Base-by-base conservation (phyloP, 2,797 vertebrate species). In the Pagetopsis macropterus region DNA sequence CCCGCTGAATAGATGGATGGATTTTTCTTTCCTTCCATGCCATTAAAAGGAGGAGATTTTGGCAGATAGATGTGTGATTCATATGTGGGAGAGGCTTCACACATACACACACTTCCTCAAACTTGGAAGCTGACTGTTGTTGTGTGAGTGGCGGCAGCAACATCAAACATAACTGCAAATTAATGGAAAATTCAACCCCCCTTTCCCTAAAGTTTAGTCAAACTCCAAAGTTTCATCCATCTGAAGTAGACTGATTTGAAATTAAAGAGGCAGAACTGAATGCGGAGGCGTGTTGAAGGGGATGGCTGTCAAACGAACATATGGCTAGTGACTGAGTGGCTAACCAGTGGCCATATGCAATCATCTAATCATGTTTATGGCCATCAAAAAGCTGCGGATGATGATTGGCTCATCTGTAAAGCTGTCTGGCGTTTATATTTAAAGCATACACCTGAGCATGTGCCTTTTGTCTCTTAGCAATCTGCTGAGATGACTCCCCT, bases 281-380 rank as follows among this genome's bases (percentile, higher is more conserved):
- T 65, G 84, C n/a, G 72, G 78, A 86, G 84, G 78, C 81, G 68
- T 86, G 82, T 84, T 88, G 85, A 79, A 83, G 75, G 76, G 67
- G 62, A 77, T 13, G 64, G 77, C 79, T 92, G 91, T 91, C 91
- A 91, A 71, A 65, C 8, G 83, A 92, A 89, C 91, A 92, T 92
- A 90, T 92, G 91, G 90, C 81, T 86, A 64, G 82, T 88, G 89
- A 90, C 81, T 88, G 87, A 90, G 84, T 84, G 81, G 80, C 81
- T 77, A 87, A 91, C 86, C 81, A 76, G 77, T 77, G 87, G 83
- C 88, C 89, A 90, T 91, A 88, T 92, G 90, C 88, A 92, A 89
- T 88, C 88, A 89, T 91, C 84, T 89, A 84, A 90, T 87, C 83
- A 85, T 80, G 85, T 86, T 87, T 76, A 84, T 84, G 84, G 81